Percentiles rank a stretch among this genome's conserved stretches.
These are phyloP conservation scores for Entomobrya multifasciata DNA, from an alignment of 2,888 invertebrate genomes.

Conservation along the genomic window DNA sequence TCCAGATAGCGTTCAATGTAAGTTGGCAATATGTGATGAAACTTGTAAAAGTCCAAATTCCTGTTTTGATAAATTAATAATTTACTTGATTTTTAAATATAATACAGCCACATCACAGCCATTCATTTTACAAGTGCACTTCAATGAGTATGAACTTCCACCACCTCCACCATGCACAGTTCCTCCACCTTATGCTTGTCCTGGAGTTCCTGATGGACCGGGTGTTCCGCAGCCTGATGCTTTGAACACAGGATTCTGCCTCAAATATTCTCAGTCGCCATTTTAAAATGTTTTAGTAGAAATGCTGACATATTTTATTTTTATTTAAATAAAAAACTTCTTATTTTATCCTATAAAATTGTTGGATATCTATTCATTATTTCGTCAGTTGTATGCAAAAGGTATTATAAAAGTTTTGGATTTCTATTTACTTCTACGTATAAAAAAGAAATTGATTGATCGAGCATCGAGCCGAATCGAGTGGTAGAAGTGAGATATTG, in stretches of 20 bases:
- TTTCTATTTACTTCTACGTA: no score
- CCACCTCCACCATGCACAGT: constrained; percentile 40
- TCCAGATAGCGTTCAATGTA: constrained; percentile 68
- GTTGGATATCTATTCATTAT: no score
- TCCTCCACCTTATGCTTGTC: constrained; percentile 50
- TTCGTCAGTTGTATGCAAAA: no score
- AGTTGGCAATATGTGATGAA: constrained; percentile 16
- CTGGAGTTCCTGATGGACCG: constrained; percentile 23
- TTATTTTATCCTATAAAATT: no score
- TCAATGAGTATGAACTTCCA: constrained; percentile 72
- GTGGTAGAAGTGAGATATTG: no score
- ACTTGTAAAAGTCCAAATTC: not conserved
- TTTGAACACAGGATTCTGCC: constrained; percentile 74
- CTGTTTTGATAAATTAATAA: not conserved
- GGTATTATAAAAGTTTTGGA: no score
- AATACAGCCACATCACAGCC: constrained; percentile 73
- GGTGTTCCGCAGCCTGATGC: constrained; percentile 50
- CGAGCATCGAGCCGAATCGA: no score
- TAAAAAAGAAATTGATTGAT: no score
- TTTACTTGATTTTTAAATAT: not conserved
- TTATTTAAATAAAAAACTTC: no score
- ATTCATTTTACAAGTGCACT: constrained; percentile 76
- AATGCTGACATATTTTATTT: no score
- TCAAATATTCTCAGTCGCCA: constrained; percentile 73
- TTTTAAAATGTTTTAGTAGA: no score